Conservation (phyloP, 1,140 invertebrate genomes). For the Orchestia grillus region DNA sequence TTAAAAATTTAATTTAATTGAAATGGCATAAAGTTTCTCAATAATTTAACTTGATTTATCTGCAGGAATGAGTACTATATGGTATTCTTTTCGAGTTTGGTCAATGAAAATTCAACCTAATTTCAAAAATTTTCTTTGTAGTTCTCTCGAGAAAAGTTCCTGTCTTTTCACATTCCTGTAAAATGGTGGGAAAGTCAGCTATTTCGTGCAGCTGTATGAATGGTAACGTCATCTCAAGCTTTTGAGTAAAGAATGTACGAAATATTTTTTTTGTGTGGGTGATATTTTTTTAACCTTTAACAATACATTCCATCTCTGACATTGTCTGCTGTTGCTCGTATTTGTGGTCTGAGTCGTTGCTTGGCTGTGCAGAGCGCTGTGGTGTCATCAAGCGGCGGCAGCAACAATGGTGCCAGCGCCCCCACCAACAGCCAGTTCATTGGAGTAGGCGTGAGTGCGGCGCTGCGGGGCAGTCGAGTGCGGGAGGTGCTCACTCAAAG, state of each 20-base stretch:
- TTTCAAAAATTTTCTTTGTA: no score
- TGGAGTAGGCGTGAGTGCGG: constrained; percentile 15
- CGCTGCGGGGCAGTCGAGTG: constrained; percentile 33
- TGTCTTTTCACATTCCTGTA: no score
- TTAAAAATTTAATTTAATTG: neutral
- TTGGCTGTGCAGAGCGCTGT: constrained; percentile 14
- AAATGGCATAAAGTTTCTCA: no score
- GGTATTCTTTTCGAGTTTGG: neutral
- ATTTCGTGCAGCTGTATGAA: no score
- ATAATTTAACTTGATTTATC: neutral
- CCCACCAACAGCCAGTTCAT: constrained; percentile 35
- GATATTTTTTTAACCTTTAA: no score
- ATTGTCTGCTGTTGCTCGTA: no score
- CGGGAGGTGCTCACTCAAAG: constrained; percentile 49
- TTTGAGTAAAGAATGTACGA: no score
- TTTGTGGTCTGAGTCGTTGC: neutral
- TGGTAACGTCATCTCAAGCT: no score
- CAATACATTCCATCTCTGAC: no score
- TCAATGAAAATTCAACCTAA: neutral
- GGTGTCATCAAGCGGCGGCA: constrained; percentile 36
- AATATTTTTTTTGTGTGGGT: no score
- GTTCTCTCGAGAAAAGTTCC: no score
- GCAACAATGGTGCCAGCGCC: neutral
- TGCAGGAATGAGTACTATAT: neutral
- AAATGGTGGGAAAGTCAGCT: no score